These are phyloP conservation scores for Mormyrops attenuatus DNA, from an alignment of 2,797 vertebrate genomes.

Conservation along the genomic window DNA sequence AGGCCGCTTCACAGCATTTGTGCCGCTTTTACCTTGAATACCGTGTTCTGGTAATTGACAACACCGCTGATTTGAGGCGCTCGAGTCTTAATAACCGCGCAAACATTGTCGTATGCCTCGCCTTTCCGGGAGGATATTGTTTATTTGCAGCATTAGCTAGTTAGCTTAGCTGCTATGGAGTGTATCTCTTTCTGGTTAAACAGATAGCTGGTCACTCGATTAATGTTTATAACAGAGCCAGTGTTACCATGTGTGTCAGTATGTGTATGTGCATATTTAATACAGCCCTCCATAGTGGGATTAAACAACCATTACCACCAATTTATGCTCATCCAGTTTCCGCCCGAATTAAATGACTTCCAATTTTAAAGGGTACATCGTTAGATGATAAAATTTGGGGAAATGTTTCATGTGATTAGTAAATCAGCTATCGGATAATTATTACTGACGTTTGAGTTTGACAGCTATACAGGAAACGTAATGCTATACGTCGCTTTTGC, in stretches of 20 bases:
- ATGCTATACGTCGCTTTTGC: constrained; percentile 12
- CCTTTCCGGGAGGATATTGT: neutral
- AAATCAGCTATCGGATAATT: neutral
- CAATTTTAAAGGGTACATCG: neutral
- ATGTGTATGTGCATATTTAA: neutral
- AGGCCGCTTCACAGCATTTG: constrained; percentile 83
- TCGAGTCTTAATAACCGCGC: neutral
- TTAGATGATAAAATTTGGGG: neutral
- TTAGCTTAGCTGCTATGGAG: neutral
- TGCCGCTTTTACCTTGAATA: constrained; percentile 80
- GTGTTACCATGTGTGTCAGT: neutral
- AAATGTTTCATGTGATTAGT: neutral
- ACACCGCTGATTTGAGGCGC: neutral
- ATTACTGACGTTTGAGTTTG: neutral
- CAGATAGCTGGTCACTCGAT: neutral
- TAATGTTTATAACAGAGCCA: neutral
- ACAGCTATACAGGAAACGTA: neutral
- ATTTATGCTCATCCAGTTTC: neutral
- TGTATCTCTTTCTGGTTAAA: neutral
- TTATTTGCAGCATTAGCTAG: neutral
- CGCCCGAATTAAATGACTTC: neutral
- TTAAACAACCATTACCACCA: neutral
- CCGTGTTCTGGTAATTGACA: constrained; percentile 79
- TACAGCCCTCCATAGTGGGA: neutral
- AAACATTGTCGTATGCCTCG: neutral